phyloP scores from a whole-genome alignment of 1,140 invertebrate species.

The Bombus cullumanus region DNA sequence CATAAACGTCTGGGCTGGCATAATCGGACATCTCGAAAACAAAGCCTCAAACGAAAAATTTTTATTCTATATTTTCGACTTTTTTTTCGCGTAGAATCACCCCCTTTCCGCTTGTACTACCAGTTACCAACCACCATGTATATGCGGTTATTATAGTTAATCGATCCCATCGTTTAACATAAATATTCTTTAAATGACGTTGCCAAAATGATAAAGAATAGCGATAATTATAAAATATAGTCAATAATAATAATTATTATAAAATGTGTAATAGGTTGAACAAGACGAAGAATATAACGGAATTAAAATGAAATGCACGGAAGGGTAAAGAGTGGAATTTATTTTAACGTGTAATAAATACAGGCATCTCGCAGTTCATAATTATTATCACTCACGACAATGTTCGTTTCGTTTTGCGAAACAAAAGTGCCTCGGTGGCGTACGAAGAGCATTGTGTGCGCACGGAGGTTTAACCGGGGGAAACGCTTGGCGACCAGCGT shows the following conservation, averaged over 20 bases:
- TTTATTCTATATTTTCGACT: too few species aligned
- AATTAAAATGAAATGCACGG: background rate
- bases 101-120: too few species aligned
- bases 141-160: too few species aligned
- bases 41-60: too few species aligned
- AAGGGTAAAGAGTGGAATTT: background rate
- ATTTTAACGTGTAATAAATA: background rate
- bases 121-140: too few species aligned
- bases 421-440: slow-evolving; percentile 19
- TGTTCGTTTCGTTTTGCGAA: slow-evolving; percentile 6
- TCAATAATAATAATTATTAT: too few species aligned
- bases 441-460: slow-evolving; percentile 11
- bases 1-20: too few species aligned
- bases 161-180: too few species aligned
- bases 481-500: slow-evolving; percentile 8
- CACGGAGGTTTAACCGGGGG: slow-evolving; percentile 8
- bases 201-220: background rate
- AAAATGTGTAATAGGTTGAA: background rate
- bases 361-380: background rate
- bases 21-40: too few species aligned
- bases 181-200: too few species aligned
- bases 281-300: background rate
- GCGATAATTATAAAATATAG: background rate
- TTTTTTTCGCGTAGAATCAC: too few species aligned
- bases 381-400: slow-evolving; percentile 26